Evolutionary conservation across 2,888 invertebrate species (phyloP).

Genomic region (Allygus modestus): DNA sequence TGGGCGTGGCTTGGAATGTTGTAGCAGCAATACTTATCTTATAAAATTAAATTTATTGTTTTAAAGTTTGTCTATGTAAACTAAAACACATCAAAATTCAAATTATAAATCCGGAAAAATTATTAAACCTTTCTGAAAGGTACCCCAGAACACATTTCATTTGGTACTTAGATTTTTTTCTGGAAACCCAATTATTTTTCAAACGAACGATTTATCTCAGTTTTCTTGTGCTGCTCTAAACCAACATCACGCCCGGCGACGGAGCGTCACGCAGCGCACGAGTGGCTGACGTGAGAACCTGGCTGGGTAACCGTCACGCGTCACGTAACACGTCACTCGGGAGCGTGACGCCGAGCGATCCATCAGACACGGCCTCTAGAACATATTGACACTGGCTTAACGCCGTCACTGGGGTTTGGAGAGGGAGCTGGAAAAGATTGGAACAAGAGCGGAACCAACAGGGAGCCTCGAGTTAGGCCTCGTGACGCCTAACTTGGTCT

Average conservation of each 20-base stretch:
- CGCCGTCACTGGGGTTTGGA: background rate
- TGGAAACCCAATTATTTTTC: background rate
- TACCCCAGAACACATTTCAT: background rate
- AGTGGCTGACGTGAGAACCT: constrained; percentile 28
- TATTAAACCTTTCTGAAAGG: no score
- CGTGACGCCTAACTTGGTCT: background rate
- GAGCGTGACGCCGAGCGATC: constrained; percentile 13
- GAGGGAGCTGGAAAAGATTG: background rate
- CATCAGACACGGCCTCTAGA: constrained; percentile 5
- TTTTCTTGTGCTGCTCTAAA: constrained; percentile 10
- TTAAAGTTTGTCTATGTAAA: no score
- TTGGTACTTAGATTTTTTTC: background rate
- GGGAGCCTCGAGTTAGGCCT: background rate
- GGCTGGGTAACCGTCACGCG: background rate
- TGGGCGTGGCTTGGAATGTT: no score
- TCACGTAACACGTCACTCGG: background rate
- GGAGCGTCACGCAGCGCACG: constrained; percentile 26
- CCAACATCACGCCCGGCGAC: constrained; percentile 25
- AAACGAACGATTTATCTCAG: no score
- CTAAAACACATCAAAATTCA: no score
- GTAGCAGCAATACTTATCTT: no score
- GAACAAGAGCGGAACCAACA: background rate
- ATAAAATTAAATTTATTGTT: no score
- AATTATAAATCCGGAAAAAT: no score
- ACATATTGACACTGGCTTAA: constrained; percentile 14